Percentiles rank a stretch among this genome's conserved stretches.
Evolutionary conservation across 2,797 vertebrate genomes (phyloP).

Genomic region (Falco naumanni): DNA sequence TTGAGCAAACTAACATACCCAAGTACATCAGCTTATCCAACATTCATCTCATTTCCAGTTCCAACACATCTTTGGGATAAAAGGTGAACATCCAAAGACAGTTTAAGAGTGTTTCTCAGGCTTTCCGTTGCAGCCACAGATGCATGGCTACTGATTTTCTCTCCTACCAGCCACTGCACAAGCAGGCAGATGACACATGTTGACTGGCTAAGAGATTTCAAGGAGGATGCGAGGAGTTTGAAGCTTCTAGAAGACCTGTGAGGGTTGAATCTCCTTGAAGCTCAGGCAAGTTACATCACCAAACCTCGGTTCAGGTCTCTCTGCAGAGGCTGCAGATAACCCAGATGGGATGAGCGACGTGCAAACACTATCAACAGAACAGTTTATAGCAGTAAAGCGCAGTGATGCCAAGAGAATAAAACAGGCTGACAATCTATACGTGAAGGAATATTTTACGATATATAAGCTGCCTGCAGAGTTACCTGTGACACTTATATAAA

Average conservation of each 20-base stretch:
- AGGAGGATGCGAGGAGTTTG: not conserved
- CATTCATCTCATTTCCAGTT: not conserved
- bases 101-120: not conserved
- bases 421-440: not conserved
- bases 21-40: not conserved
- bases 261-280: not conserved
- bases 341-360: not conserved
- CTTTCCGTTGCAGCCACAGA: not conserved
- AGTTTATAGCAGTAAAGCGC: not conserved
- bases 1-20: not conserved
- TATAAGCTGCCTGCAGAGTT: not conserved
- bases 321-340: not conserved
- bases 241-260: not conserved
- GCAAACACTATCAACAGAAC: not conserved
- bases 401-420: not conserved
- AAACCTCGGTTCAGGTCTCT: rapidly evolving
- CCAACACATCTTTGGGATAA: not conserved
- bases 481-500: not conserved
- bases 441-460: not conserved
- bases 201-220: not conserved
- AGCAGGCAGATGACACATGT: not conserved
- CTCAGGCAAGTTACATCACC: not conserved
- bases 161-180: not conserved
- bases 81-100: not conserved
- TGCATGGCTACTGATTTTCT: not conserved